These are phyloP conservation scores for Drosophila algonquin DNA, from an alignment of 2,888 invertebrate genomes.

Conservation along the genomic window DNA sequence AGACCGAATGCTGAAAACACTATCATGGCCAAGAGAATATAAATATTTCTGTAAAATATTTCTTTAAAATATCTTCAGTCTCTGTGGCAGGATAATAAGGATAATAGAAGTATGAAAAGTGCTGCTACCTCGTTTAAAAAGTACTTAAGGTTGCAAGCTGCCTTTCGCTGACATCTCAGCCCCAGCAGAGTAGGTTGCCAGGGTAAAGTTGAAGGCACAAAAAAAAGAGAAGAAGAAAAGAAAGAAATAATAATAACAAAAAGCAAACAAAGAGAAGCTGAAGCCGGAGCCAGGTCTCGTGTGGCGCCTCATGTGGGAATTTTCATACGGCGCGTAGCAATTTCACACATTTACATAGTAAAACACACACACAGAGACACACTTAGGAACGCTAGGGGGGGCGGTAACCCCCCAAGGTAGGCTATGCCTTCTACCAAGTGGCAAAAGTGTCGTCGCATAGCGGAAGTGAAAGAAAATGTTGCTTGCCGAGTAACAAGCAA, in stretches of 20 bases:
- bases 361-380: conserved; percentile 54
- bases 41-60: no score
- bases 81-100: no score
- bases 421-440: conserved; percentile 11
- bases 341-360: conserved; percentile 79
- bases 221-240: conserved; percentile 5
- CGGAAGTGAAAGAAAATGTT: conserved; percentile 76
- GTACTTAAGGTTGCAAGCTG: background rate
- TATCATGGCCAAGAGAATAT: no score
- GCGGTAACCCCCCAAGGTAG: background rate
- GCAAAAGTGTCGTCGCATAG: conserved; percentile 71
- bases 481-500: conserved; percentile 35
- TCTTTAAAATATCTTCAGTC: background rate
- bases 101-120: background rate
- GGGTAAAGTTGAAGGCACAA: conserved; percentile 36
- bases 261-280: conserved; percentile 60
- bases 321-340: conserved; percentile 75
- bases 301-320: conserved; percentile 66
- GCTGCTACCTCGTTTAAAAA: background rate
- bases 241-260: conserved; percentile 76
- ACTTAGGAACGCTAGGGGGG: background rate
- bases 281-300: conserved; percentile 24
- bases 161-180: background rate
- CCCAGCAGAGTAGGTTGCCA: background rate
- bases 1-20: no score